A percentile compares a stretch with the other conserved stretches of the same genome.
Conservation (phyloP, 2,888 invertebrate genomes). For the Thyatira batis region DNA sequence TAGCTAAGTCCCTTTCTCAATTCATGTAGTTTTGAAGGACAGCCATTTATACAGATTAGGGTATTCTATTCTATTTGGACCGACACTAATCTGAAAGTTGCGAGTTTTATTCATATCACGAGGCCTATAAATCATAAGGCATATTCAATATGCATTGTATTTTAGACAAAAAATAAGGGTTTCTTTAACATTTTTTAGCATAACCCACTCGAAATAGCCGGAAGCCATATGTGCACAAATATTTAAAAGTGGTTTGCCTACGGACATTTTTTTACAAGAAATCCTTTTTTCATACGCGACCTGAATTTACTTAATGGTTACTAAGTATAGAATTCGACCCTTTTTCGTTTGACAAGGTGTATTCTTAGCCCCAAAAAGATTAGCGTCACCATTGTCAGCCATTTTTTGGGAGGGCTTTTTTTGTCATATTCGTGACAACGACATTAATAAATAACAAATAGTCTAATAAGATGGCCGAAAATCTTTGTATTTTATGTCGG, state of each 20-base stretch:
- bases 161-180: conserved; percentile 46
- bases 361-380: conserved; percentile 69
- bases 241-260: conserved; percentile 75
- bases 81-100: conserved; percentile 36
- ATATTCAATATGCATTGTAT: conserved; percentile 46
- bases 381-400: conserved; percentile 71
- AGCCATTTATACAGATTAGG: conserved; percentile 49
- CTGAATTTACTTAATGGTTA: conserved; percentile 80
- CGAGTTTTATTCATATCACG: conserved; percentile 27
- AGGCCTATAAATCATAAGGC: conserved; percentile 58
- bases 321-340: conserved; percentile 72
- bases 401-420: conserved; percentile 68
- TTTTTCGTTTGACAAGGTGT: conserved; percentile 69
- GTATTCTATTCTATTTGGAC: conserved; percentile 27
- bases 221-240: conserved; percentile 80
- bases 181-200: conserved; percentile 67
- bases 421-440: conserved; percentile 63
- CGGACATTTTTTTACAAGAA: conserved; percentile 56
- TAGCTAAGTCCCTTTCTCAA: conserved; percentile 9
- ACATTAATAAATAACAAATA: conserved; percentile 78
- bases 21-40: conserved; percentile 28
- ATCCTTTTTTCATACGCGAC: conserved; percentile 49
- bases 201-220: conserved; percentile 80
- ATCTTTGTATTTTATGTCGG: conserved; percentile 57
- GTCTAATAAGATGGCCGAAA: conserved; percentile 51